These are phyloP conservation scores for Augiades crinisus DNA, from an alignment of 2,888 invertebrate genomes.

Conservation along the genomic window DNA sequence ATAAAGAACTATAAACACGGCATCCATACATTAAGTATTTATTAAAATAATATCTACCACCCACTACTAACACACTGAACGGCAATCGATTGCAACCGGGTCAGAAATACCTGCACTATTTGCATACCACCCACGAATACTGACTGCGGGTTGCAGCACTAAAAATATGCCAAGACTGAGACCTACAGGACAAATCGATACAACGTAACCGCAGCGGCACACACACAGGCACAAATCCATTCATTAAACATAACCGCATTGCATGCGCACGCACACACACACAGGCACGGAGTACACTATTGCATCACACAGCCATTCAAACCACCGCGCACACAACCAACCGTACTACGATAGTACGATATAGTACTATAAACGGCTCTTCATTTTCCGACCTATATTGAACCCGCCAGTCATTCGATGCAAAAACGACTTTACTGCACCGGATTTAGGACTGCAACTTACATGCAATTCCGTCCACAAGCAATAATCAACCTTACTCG, in stretches of 20 bases:
- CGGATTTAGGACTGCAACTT: constrained; percentile 26
- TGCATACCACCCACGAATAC: constrained; percentile 13
- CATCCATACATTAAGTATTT: too few relatives aligned
- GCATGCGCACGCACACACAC: constrained; percentile 43
- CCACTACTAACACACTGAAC: too few relatives aligned
- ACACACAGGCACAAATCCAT: constrained; percentile 56
- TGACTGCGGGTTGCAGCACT: constrained; percentile 24
- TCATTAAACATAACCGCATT: constrained; percentile 56
- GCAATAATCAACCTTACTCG: constrained; percentile 40
- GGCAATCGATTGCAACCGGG: constrained; percentile 2
- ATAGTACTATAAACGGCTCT: constrained; percentile 74
- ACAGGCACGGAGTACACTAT: constrained; percentile 42
- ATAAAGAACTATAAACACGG: too few relatives aligned
- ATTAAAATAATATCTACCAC: too few relatives aligned
- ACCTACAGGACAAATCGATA: constrained; percentile 52
- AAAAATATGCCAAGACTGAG: constrained; percentile 33
- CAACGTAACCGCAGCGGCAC: constrained; percentile 47
- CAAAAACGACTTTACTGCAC: constrained; percentile 40
- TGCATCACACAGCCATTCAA: constrained; percentile 40
- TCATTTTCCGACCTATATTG: constrained; percentile 70
- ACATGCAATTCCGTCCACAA: constrained; percentile 1
- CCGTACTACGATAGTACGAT: constrained; percentile 71
- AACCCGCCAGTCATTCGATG: constrained; percentile 35
- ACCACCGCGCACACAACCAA: constrained; percentile 46
- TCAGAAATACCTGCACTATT: constrained; percentile 1